Evolutionary conservation across 2,888 invertebrate genomes (phyloP), one percentile per base, ranked within the genome.

Genomic region (Caenorhabditis virilis): DNA sequence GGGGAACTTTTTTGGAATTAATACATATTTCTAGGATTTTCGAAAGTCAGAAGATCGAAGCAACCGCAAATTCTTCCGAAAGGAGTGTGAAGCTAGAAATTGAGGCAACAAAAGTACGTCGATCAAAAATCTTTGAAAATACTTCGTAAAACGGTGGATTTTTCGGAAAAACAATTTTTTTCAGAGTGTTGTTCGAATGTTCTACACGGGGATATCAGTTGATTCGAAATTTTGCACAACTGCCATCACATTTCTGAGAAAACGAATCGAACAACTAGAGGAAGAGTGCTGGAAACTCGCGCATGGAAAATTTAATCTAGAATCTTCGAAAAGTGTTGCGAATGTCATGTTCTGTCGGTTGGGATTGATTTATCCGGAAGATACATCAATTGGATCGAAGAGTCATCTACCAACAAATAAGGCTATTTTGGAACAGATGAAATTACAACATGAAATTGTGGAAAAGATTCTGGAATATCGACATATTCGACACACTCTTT

Each of bases 401-500:
- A 45, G 46, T 22, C 69, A 73, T 52, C 47, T 73, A 16, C 58
- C 61, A 25, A 66, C 73, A 6, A 71, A 64, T 42, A 72, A 69
- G 26, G 33, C 38, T 13, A 63, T 74, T 23, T 57, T 74, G 46
- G 57, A 65, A 22, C 61, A 68, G 26, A 52, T 74, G 25, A 39
- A 18, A 1, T 33, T 27, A 18, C 59, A 65, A 7, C 69, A 74
- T 53, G 54, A 43, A 11, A 63, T 74, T 39, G 68, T 72, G 6
- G 55, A n/a, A 0, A 53, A 61, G 30, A 74, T 74, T 18, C n/a
- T 72, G 2, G 45, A 60, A 26, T 74, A 65, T 38, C 53, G 74
- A 6, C 60, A 69, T 38, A 50, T 72, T n/a, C 62, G 66, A 13
- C 66, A 74, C 41, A 66, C 70, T 41, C 27, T 56, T 0, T 22